Base-by-base conservation (phyloP, 1,140 invertebrate species). In the Pentalonia nigronervosa region DNA sequence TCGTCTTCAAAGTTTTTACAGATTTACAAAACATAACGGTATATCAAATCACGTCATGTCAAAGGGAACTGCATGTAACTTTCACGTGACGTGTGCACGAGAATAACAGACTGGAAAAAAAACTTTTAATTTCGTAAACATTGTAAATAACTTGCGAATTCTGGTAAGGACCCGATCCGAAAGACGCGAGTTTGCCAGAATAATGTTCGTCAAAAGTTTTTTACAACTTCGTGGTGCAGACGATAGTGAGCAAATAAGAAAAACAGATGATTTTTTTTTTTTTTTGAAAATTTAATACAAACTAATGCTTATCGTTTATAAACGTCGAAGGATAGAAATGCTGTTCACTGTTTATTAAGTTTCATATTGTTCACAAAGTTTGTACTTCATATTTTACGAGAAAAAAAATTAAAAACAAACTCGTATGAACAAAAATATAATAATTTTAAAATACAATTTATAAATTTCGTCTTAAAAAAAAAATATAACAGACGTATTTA, bases 131-230 rank as follows among this genome's bases (percentile, higher is more conserved):
- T 53, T 36, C n/a, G 53, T 53, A 36, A 56, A 89, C 34, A 89
- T 36, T 36, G 48, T 25, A 56, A 89, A 56, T 56, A 89, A 89
- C 48, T 89, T 36, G n/a, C 30, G 48, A 17, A 56, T 90, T 60
- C 23, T 30, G 53, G 36, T 60, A 41, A 50, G 34, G 34, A 23
- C 30, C 36, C 23, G 23, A 60, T 20, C 50, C 88, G 7, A 36
- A 41, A 47, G 30, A 50, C 14, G 20, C 17, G 48, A 90, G 50
- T 90, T 90, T 60, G 7, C 47, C 21, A 45, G 30, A 90, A 67
- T 67, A 67, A 45, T 90, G 45, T 67, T 67, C 25, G 89, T 90
- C 34, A n/a, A 90, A 90, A 67, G 23, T 67, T 90, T 90, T n/a
- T 30, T 36, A 67, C 25, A 90, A 90, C 56, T 60, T 67, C 14